Conservation (phyloP, 2,888 invertebrate genomes). For the Agrotis puta region DNA sequence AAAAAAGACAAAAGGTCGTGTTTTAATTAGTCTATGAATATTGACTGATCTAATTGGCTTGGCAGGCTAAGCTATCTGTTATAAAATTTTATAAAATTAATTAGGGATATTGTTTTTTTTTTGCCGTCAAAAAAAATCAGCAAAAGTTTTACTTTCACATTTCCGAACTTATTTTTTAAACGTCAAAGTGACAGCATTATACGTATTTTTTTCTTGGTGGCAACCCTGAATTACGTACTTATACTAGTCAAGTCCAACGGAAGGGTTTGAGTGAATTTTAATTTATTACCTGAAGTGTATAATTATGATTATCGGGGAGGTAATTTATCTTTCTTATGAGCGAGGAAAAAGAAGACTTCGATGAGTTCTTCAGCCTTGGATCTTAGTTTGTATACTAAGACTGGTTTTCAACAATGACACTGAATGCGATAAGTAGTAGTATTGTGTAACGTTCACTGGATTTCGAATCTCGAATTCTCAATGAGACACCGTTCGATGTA, state of each 20-base stretch:
- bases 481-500: too few species aligned
- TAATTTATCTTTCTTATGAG: constrained; percentile 57
- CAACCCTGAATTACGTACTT: constrained; percentile 48
- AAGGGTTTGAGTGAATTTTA: constrained; percentile 60
- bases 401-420: not conserved
- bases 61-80: too few species aligned
- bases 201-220: constrained; percentile 25
- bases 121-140: too few species aligned
- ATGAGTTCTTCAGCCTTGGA: constrained; percentile 24
- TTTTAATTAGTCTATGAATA: too few species aligned
- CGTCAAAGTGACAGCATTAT: not conserved
- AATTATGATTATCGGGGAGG: constrained; percentile 49
- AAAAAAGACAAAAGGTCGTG: too few species aligned
- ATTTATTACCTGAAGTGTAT: constrained; percentile 57
- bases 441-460: too few species aligned
- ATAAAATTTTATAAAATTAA: too few species aligned
- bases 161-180: not conserved
- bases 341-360: constrained; percentile 18
- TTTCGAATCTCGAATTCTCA: too few species aligned
- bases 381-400: constrained; percentile 1
- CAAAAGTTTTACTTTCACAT: too few species aligned
- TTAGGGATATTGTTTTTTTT: too few species aligned
- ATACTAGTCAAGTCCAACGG: constrained; percentile 42
- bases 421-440: too few species aligned
- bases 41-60: too few species aligned